A percentile compares a stretch with the other conserved stretches of the same genome.
These are phyloP conservation scores for Elymnias hypermnestra DNA, from an alignment of 1,140 invertebrate genomes.

Conservation along the genomic window DNA sequence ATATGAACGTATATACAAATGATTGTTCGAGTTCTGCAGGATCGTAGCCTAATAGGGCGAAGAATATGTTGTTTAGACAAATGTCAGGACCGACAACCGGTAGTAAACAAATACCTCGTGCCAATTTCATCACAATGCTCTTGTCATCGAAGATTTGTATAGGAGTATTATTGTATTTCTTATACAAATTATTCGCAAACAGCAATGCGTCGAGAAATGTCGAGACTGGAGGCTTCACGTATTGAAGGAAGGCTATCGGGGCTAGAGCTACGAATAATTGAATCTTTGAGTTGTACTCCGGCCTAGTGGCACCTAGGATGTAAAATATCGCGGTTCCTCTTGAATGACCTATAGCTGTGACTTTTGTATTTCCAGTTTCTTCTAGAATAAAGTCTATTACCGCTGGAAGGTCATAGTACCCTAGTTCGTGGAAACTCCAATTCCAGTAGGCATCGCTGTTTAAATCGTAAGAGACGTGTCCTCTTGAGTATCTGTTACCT, in stretches of 20 bases:
- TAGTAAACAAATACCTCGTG: neutral
- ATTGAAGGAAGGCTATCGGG: conserved; percentile 24
- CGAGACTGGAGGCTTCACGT: conserved; percentile 9
- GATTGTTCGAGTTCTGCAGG: neutral
- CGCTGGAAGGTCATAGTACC: conserved; percentile 75
- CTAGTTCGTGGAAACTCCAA: conserved; percentile 81
- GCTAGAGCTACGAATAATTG: conserved; percentile 32
- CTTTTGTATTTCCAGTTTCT: conserved; percentile 61
- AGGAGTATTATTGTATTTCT: too few relatives aligned
- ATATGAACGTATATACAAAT: neutral
- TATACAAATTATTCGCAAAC: too few relatives aligned
- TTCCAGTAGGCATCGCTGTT: conserved; percentile 71
- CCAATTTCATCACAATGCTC: neutral
- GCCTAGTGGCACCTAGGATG: conserved; percentile 43
- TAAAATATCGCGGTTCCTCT: conserved; percentile 81
- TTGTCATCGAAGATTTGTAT: conserved; percentile 7
- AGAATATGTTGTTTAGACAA: neutral
- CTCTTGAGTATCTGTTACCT: conserved; percentile 81
- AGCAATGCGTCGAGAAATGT: too few relatives aligned
- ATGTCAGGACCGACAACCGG: neutral
- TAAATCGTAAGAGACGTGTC: conserved; percentile 67
- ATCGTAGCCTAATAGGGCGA: neutral
- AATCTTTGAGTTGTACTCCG: conserved; percentile 75
- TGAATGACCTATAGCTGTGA: conserved; percentile 79
- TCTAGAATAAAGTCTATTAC: conserved; percentile 76